Evolutionary conservation across 2,797 vertebrate genomes (phyloP).

Genomic region (Selene dorsalis): DNA sequence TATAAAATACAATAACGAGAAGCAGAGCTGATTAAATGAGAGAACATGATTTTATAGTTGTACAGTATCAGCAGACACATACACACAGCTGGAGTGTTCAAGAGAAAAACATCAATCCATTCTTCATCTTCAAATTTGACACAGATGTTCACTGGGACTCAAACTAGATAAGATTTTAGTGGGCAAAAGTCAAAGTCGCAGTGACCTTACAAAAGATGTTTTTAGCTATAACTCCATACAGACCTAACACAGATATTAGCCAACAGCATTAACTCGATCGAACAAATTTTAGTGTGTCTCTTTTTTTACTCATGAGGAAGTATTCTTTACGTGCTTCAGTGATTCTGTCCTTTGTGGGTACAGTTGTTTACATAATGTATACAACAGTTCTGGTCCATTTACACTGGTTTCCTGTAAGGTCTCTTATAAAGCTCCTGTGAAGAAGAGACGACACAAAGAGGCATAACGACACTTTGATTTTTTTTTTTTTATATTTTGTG

Average conservation of each 20-base stretch:
- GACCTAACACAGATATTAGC: too few species aligned
- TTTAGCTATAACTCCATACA: too few species aligned
- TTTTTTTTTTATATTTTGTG: neutral
- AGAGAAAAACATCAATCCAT: neutral
- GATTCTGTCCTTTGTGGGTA: constrained; percentile 10
- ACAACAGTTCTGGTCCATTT: constrained; percentile 15
- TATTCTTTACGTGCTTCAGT: neutral
- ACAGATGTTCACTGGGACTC: too few species aligned
- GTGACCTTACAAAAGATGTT: too few species aligned
- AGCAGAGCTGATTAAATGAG: neutral
- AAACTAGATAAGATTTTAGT: too few species aligned
- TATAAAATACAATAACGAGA: neutral
- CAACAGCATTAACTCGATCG: too few species aligned
- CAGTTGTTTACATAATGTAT: constrained; percentile 33
- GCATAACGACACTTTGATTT: neutral
- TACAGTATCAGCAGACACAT: neutral
- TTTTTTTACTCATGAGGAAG: neutral
- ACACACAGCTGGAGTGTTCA: neutral
- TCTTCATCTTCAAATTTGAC: neutral
- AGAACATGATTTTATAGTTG: neutral
- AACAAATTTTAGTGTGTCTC: neutral
- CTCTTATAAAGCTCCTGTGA: neutral
- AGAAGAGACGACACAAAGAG: neutral
- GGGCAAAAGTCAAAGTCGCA: too few species aligned
- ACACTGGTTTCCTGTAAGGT: neutral